A percentile compares a stretch with the other conserved stretches of the same genome.
phyloP scores from a whole-genome alignment of 2,797 vertebrate species.

The Sebastes aleutianus region DNA sequence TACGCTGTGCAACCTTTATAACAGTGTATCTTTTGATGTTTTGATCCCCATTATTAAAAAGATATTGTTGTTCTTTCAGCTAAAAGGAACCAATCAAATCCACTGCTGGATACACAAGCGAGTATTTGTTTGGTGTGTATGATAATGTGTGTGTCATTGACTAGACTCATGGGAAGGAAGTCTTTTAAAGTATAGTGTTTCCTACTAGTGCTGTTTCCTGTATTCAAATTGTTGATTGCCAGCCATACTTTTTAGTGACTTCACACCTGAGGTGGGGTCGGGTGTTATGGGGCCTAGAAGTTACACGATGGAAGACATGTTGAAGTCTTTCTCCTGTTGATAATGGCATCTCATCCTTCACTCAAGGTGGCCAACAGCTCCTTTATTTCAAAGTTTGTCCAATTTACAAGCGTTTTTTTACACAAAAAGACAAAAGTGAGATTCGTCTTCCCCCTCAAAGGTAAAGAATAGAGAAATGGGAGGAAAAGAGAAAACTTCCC shows the following conservation, averaged over 20 bases:
- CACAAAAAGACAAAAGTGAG: too few relatives aligned
- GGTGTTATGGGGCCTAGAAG: not conserved
- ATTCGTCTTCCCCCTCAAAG: not conserved
- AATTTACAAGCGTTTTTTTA: not conserved
- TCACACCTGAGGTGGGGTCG: not conserved
- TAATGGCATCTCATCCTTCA: not conserved
- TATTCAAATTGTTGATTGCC: not conserved
- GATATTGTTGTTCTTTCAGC: not conserved
- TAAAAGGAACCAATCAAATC: not conserved
- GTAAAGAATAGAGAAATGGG: not conserved
- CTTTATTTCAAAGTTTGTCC: not conserved
- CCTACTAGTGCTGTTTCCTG: not conserved
- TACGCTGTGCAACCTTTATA: not conserved
- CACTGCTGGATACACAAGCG: not conserved
- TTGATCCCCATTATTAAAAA: not conserved
- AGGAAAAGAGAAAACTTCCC: constrained; percentile 9
- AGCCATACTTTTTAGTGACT: not conserved
- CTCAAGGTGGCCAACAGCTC: not conserved
- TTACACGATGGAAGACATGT: not conserved
- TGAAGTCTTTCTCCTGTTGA: not conserved
- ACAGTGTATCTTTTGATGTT: not conserved
- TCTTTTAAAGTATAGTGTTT: not conserved
- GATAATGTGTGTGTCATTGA: not conserved
- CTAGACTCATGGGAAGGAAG: not conserved
- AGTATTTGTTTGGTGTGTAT: not conserved